Evolutionary conservation across 1,140 invertebrate species (phyloP).

Genomic region (Leptinotarsa texana): DNA sequence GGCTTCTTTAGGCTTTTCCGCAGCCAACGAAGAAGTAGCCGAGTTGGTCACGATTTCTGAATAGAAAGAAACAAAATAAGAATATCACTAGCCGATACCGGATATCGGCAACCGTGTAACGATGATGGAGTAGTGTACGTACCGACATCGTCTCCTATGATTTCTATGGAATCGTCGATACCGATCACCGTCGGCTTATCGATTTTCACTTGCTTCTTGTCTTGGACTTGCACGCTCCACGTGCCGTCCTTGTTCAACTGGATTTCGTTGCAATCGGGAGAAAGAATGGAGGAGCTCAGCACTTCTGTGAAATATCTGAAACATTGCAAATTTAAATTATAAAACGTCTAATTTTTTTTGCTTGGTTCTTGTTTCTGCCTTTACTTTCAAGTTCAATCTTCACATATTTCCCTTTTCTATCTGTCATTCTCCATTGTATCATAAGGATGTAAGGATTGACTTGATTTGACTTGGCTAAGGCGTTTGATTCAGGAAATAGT

Average conservation of each 20-base stretch:
- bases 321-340: too few relatives aligned
- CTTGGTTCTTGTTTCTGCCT: too few relatives aligned
- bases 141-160: conserved; percentile 60
- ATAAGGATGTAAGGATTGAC: too few relatives aligned
- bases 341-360: too few relatives aligned
- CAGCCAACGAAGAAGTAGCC: conserved; percentile 37
- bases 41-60: conserved; percentile 42
- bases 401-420: too few relatives aligned
- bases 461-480: too few relatives aligned
- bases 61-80: background rate
- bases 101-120: too few relatives aligned
- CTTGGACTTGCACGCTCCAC: conserved; percentile 76
- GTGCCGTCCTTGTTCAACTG: conserved; percentile 86
- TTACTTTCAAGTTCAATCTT: too few relatives aligned
- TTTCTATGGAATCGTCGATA: conserved; percentile 57
- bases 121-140: conserved; percentile 25
- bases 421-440: too few relatives aligned
- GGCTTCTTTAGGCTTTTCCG: conserved; percentile 38
- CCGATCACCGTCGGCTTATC: conserved; percentile 40
- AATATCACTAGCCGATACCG: too few relatives aligned
- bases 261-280: conserved; percentile 78
- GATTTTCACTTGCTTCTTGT: conserved; percentile 59
- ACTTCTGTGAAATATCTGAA: conserved; percentile 82
- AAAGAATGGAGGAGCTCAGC: conserved; percentile 66
- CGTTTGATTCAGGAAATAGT: too few relatives aligned